These are phyloP conservation scores for Sebastes oblongus DNA, from an alignment of 2,797 vertebrate genomes.

Conservation along the genomic window DNA sequence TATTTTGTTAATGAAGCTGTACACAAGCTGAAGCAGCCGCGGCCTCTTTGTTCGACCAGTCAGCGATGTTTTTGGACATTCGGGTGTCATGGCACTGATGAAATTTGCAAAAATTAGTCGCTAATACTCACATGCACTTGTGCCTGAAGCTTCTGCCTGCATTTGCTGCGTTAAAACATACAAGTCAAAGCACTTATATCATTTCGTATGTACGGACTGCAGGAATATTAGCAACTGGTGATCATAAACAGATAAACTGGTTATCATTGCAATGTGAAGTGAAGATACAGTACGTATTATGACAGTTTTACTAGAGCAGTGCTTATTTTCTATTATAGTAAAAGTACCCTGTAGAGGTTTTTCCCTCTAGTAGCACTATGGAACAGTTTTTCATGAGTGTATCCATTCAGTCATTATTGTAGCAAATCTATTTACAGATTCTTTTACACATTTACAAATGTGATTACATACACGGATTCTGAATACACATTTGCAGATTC, in stretches of 20 bases:
- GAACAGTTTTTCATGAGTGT: background rate
- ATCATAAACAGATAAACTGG: background rate
- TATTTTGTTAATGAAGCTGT: background rate
- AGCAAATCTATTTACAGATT: background rate
- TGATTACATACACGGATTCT: no score
- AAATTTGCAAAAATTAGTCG: background rate
- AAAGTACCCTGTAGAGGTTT: background rate
- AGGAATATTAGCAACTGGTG: background rate
- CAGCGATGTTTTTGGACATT: background rate
- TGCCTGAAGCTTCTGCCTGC: background rate
- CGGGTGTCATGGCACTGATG: accelerated
- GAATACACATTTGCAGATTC: no score
- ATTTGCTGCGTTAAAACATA: background rate
- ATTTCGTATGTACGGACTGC: background rate
- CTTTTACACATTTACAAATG: no score
- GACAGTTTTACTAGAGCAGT: accelerated
- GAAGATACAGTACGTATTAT: no score
- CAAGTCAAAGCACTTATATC: background rate
- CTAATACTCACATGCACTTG: background rate
- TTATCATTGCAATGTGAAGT: background rate
- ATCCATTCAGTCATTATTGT: no score
- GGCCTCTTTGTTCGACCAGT: accelerated
- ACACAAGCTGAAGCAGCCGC: background rate
- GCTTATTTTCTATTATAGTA: background rate
- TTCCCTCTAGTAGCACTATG: accelerated